Conservation (phyloP, 1,140 invertebrate species). For the Choristoneura fumiferana region DNA sequence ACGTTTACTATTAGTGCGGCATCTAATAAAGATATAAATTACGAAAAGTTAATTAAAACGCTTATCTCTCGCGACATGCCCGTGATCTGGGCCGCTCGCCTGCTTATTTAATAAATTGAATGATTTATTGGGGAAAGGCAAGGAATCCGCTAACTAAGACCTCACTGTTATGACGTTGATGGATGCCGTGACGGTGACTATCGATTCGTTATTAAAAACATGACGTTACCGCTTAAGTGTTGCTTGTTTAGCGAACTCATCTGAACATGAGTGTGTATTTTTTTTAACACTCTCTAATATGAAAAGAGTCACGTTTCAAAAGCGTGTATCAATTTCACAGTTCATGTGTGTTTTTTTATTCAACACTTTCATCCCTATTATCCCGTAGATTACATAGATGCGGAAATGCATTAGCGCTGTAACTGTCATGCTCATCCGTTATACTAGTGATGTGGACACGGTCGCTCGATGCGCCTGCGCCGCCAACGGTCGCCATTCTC, state of each 20-base stretch:
- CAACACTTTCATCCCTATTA: too few species aligned
- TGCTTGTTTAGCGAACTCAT: constrained; percentile 13
- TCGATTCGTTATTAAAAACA: constrained; percentile 22
- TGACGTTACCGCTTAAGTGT: constrained; percentile 33
- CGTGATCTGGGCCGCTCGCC: constrained; percentile 28
- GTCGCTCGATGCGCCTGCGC: constrained; percentile 37
- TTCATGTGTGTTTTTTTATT: too few species aligned
- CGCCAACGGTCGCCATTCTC: constrained; percentile 43
- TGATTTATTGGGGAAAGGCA: constrained; percentile 57
- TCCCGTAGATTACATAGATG: neutral
- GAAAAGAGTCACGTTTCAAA: neutral
- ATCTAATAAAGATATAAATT: constrained; percentile 73
- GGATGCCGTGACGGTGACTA: constrained; percentile 1
- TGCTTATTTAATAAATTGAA: constrained; percentile 47
- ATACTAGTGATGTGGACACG: constrained; percentile 36
- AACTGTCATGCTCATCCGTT: constrained; percentile 48
- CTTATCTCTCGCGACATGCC: constrained; percentile 48
- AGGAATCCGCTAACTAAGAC: constrained; percentile 5
- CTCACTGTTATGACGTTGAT: constrained; percentile 12
- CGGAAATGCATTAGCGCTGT: constrained; percentile 37
- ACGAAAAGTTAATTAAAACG: constrained; percentile 72
- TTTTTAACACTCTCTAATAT: constrained; percentile 6
- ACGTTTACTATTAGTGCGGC: constrained; percentile 50
- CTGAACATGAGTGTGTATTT: constrained; percentile 1
- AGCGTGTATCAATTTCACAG: neutral